Evolutionary conservation across 2,888 invertebrate species (phyloP), one percentile per base, ranked within the genome.

Genomic region (Melolontha melolontha): DNA sequence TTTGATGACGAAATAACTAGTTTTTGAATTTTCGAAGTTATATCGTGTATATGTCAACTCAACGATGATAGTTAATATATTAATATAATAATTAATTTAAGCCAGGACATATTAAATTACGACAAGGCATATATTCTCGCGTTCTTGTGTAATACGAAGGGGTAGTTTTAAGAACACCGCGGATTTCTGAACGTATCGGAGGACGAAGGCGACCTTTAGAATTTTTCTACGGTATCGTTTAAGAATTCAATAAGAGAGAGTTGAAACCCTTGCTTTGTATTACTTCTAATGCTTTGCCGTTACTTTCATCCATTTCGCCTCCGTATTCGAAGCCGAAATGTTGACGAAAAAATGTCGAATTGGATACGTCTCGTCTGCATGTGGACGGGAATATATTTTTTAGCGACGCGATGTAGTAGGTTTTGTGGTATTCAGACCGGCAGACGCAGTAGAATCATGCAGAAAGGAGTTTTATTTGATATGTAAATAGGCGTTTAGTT

Each of bases 401-500:
- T 34, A 5, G 49, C 16, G 34, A 34, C 34, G 59, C 47, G 39
- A 62, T 16, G 59, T 10, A 47, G 47, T 11, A 29, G 39, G 16
- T 62, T 44, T 49, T 62, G 59, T 44, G 59, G 44, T 34, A 34
- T 34, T 34, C 5, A n/a, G 22, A 41, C 34, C n/a, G 64, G 44
- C 22, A 65, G 54, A 34, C 64, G 44, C 44, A 12, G 66, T 34
- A 54, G 55, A 59, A 51, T 49, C 49, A 42, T 22, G 42, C 51
- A 29, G 59, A 62, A 51, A 59, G 66, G 51, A 67, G 66, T 67
- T 67, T 62, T 67, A 67, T 67, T 67, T 67, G 59, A 67, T 67
- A 67, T 67, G 66, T 62, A 67, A 67, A 67, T 67, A 62, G 51
- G 44, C 66, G 66, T 52, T 67, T 67, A 67, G 59, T 62, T 62